Base-by-base conservation (phyloP, 2,888 invertebrate species). In the Conchocele bisecta region DNA sequence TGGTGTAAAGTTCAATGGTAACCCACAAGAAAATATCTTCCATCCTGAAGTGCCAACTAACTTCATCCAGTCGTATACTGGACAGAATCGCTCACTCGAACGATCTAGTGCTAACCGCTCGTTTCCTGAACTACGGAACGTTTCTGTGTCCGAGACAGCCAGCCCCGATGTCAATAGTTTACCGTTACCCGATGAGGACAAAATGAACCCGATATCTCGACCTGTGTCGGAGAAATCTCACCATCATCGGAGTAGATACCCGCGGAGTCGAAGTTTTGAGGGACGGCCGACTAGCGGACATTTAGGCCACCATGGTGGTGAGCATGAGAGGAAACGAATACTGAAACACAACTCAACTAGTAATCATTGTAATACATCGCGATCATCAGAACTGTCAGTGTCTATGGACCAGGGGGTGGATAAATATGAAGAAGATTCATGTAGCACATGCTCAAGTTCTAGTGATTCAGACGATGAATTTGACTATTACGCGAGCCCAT, bases 401-500 rank as follows among this genome's bases (percentile, higher is more conserved):
- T 75, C 75, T 51, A 64, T 77, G 72, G 66, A 70, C 64, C 20
- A 75, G 9, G 77, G 77, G 46, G 73, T 72, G 0, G 78, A 81
- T 39, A 64, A 77, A 29, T 81, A 77, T 51, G 82, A 85, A n/a
- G 83, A 84, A 48, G 96, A 96, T 89, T 95, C 95, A 87, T 97
- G 97, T 91, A 97, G 97, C 41, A 97, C 97, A 15, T 97, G 97
- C 79, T 92, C 93, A 28, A 89, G 89, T 68, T 89, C 89, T 42
- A 93, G 93, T 82, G 97, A 96, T 28, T 96, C 96, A 17, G 96
- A 97, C 58, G 89, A 90, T 54, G 97, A 96, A 78, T 97, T 97
- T 91, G 95, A 96, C 73, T 95, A 96, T 78, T 89, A 91, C 64
- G 92, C 97, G 84, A 96, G 97, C 3, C 94, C 96, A 41, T 92